These are phyloP conservation scores for Cantharis nigra DNA, from an alignment of 2,888 invertebrate species.

Conservation along the genomic window DNA sequence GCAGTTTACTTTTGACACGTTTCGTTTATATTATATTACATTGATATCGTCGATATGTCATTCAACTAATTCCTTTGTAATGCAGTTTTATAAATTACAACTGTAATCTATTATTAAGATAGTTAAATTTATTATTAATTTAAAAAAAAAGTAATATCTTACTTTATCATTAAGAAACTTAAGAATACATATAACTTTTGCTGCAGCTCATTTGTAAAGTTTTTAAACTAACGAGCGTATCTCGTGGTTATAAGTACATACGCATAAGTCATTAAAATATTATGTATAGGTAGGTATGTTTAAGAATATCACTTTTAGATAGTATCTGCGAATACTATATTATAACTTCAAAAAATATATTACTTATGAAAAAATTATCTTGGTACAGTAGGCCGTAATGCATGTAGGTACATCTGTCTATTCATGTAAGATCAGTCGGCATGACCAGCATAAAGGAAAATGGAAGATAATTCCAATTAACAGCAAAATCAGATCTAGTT, in stretches of 20 bases:
- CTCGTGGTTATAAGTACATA: background rate
- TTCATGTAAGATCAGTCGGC: background rate
- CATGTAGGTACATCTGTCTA: background rate
- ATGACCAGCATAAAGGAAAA: constrained; percentile 7
- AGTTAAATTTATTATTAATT: background rate
- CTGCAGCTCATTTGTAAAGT: background rate
- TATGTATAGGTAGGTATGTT: background rate
- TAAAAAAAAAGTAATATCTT: background rate
- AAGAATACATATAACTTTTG: background rate
- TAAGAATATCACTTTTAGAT: background rate
- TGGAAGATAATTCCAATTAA: constrained; percentile 3
- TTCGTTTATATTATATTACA: no score
- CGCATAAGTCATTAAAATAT: background rate
- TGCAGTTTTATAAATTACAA: no score
- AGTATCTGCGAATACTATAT: background rate
- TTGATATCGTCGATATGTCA: no score
- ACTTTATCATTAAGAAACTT: background rate
- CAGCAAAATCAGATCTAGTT: background rate
- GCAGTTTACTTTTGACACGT: no score
- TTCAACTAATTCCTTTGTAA: no score
- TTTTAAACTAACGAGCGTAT: background rate
- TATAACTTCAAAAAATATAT: background rate
- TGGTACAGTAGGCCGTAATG: background rate
- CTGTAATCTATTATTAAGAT: no score
- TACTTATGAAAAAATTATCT: background rate